Evolutionary conservation across 30 jellyfish, hydroid and myxozoan genomes (phyloP).

Genomic region (Hydra vulgaris): DNA sequence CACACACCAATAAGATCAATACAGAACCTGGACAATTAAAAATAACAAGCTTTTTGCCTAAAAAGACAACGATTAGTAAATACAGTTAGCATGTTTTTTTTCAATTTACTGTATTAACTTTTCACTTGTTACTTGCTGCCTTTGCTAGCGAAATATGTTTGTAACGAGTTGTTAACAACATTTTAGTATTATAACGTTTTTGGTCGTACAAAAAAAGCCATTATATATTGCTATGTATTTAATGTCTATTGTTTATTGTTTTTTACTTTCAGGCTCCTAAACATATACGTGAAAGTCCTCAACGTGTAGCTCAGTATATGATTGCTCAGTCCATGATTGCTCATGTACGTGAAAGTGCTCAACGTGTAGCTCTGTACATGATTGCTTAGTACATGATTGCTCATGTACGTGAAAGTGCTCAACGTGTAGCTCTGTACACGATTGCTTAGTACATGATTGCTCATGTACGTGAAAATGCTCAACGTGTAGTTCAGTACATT

Average conservation of each 20-base stretch:
- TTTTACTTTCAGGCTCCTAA: neutral
- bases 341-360: neutral
- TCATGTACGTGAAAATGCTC: neutral
- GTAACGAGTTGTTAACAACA: neutral
- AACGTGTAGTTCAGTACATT: neutral
- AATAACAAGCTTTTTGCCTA: neutral
- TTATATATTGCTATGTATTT: neutral
- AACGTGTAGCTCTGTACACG: neutral
- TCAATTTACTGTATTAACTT: neutral
- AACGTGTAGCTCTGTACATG: neutral
- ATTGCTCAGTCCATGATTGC: too few relatives aligned
- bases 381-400: too few relatives aligned
- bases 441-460: too few relatives aligned
- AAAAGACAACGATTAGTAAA: neutral
- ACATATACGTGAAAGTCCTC: neutral
- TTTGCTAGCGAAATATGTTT: neutral
- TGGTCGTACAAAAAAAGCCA: too few relatives aligned
- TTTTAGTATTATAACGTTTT: too few relatives aligned
- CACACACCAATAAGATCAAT: neutral
- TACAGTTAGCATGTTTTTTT: neutral
- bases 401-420: neutral
- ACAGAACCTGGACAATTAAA: neutral
- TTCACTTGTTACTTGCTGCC: neutral
- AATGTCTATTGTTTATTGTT: neutral
- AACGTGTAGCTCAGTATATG: neutral